A percentile compares a stretch with the other conserved stretches of the same genome.
These are phyloP conservation scores for Xiphorhynchus erythropygius DNA, from an alignment of 2,797 vertebrate species.

Conservation along the genomic window DNA sequence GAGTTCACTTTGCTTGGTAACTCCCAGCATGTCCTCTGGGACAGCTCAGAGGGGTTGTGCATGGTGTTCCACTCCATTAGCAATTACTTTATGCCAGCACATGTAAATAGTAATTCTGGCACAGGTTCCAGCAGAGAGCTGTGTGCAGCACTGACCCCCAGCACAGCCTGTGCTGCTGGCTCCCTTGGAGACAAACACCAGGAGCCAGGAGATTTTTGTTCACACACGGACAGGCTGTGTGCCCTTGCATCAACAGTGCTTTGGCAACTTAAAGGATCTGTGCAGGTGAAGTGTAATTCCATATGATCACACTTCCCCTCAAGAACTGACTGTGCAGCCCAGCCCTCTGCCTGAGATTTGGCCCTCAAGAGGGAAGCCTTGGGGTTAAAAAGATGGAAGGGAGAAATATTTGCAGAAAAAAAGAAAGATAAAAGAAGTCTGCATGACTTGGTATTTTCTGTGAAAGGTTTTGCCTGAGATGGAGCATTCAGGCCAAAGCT, in stretches of 20 bases:
- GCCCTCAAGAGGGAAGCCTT: neutral
- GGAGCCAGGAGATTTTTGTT: neutral
- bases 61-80: constrained; percentile 23
- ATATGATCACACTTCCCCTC: neutral
- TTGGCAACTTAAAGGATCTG: neutral
- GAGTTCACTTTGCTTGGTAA: constrained; percentile 2
- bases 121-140: neutral
- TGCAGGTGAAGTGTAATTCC: neutral
- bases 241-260: neutral
- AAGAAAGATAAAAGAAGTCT: neutral
- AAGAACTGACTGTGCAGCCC: neutral
- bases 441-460: neutral
- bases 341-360: neutral
- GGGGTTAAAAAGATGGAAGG: neutral
- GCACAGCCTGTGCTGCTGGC: neutral
- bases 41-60: neutral
- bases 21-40: neutral
- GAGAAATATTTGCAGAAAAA: neutral
- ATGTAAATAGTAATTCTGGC: constrained; percentile 58
- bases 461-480: neutral
- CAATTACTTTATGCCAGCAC: constrained; percentile 48
- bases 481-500: neutral
- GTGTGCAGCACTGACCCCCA: neutral
- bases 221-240: neutral
- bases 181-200: neutral